Percentiles rank a stretch among this genome's conserved stretches.
Evolutionary conservation across 1,140 invertebrate species (phyloP).

Genomic region (Wasmannia auropunctata): DNA sequence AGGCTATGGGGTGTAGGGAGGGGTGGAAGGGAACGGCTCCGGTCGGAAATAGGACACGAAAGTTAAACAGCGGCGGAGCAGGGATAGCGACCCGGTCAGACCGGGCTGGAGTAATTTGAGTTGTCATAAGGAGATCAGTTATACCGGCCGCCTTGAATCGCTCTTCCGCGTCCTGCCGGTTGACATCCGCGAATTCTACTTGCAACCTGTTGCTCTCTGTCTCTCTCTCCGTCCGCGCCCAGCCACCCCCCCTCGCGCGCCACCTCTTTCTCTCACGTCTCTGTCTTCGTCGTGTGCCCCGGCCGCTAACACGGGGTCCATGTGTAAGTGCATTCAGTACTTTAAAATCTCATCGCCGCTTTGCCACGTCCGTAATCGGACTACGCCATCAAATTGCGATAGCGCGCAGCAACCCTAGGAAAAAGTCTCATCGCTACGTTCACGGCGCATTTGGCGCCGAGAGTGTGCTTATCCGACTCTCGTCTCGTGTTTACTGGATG

Average conservation of each 20-base stretch:
- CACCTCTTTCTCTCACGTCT: not conserved
- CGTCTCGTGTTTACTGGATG: constrained; percentile 15
- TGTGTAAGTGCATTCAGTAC: constrained; percentile 72
- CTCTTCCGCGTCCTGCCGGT: constrained; percentile 66
- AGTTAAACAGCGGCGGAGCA: constrained; percentile 16
- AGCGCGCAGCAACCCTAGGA: not conserved
- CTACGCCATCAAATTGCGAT: constrained; percentile 45
- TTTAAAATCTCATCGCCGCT: constrained; percentile 61
- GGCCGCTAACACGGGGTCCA: constrained; percentile 62
- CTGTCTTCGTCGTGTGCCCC: constrained; percentile 35
- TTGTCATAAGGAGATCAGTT: constrained; percentile 71
- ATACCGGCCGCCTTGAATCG: constrained; percentile 73
- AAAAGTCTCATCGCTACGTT: constrained; percentile 26
- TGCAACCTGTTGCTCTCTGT: constrained; percentile 84
- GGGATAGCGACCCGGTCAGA: not conserved
- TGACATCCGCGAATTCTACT: constrained; percentile 83
- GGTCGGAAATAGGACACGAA: constrained; percentile 33
- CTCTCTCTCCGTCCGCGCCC: constrained; percentile 70
- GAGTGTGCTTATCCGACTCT: constrained; percentile 41
- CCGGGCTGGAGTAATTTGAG: constrained; percentile 56
- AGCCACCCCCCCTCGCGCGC: constrained; percentile 63
- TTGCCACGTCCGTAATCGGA: constrained; percentile 62
- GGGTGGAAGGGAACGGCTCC: too few species aligned
- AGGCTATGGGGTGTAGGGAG: too few species aligned
- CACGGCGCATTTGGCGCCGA: not conserved